Evolutionary conservation across 2,797 vertebrate species (phyloP), one percentile per base, ranked within the genome.

Genomic region (Cirrhinus molitorella): DNA sequence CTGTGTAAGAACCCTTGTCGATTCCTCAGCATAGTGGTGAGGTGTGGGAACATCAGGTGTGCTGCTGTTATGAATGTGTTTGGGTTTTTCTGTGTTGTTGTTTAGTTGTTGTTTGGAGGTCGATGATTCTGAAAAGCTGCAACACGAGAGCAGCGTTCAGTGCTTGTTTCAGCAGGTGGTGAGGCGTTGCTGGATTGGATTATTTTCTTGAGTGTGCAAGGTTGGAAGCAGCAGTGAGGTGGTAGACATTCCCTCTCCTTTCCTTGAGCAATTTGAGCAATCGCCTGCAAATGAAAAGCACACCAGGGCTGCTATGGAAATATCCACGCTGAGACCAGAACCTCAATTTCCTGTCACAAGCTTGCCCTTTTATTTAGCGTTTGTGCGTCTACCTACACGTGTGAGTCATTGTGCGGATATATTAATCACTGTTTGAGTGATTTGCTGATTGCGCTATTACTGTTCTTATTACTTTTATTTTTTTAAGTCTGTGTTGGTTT

Each of bases 181-280:
- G 37, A 81, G 25, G 53, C 13, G 19, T 61, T 31, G 71, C 34
- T 75, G 71, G 47, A 51, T 75, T 82, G 59, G 47, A 76, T 83
- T 55, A 45, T 83, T 83, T 76, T 67, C 37, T 83, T 19, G 55
- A 76, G 72, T 83, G 61, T 82, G 31, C 4, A 19, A 57, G 45
- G 4, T 83, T 83, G 61, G 71, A 67, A 21, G 59, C 72, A 67
- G 34, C 49, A 67, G 23, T 55, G 72, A 67, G 71, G 72, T 76
- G 81, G 49, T 83, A 57, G 72, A 76, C 12, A 1, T 59, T 74
- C 61, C 19, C 70, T 75, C 49, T 49, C 23, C 43, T n/a, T 23
- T 55, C 5, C 37, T 66, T 76, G 21, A 57, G 49, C 61, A 75
- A 55, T 66, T 47, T 11, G 25, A 55, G 23, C 80, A 75, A 75